phyloP scores from a whole-genome alignment of 2,888 invertebrate genomes.

The Lamellibrachia columna region DNA sequence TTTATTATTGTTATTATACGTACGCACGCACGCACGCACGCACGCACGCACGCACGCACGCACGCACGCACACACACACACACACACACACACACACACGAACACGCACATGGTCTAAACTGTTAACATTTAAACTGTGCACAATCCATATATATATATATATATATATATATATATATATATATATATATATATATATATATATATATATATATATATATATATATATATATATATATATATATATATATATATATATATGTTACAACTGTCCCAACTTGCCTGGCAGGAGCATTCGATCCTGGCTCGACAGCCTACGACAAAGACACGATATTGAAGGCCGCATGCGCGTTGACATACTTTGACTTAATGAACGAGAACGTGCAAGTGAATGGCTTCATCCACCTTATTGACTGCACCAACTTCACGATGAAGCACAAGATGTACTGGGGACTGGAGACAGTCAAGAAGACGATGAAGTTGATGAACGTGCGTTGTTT shows the following conservation, averaged over 20 bases:
- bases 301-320: neutral
- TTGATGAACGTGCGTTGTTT: conserved; percentile 25
- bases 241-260: neutral
- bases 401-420: conserved; percentile 30
- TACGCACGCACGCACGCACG: no score
- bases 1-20: no score
- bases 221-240: no score
- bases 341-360: conserved; percentile 23
- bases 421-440: conserved; percentile 27
- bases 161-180: no score
- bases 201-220: no score
- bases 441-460: conserved; percentile 25
- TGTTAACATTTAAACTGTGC: no score
- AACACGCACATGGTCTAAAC: no score
- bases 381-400: conserved; percentile 28
- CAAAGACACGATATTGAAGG: conserved; percentile 24
- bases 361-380: conserved; percentile 25
- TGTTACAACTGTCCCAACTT: neutral
- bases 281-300: conserved; percentile 13
- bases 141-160: no score
- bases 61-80: no score
- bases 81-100: no score
- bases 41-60: no score
- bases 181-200: no score
- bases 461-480: conserved; percentile 26